Base-by-base conservation (phyloP, 1,140 invertebrate species). In the Diabrotica virgifera region DNA sequence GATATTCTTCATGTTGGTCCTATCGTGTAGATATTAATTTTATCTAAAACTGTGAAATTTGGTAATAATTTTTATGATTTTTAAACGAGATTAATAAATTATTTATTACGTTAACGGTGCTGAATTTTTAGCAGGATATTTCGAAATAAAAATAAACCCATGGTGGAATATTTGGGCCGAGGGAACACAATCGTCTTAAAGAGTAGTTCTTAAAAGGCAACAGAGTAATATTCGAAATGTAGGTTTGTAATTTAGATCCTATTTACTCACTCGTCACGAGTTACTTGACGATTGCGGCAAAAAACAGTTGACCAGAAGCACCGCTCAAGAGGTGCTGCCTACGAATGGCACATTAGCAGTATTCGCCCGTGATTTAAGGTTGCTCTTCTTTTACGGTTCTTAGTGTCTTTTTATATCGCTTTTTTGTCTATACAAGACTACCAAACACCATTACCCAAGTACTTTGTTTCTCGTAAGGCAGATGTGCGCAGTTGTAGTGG, bases 221-320 rank as follows among this genome's bases (percentile, higher is more conserved):
- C 59, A 58, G 46, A 57, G 65, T 67, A 67, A 70, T 70, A 69
- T 70, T 64, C 68, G 68, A 67, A 70, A 70, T 70, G 68, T 70
- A 70, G 68, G 68, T 67, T 67, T 67, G 65, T 64, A 64, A 67
- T 70, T 70, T 70, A 70, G 65, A 58, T 70, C 52, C 68, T 62
- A 70, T 70, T 70, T 70, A 64, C 52, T 70, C 52, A 62, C 68
- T 56, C 68, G 59, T 70, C 68, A 70, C 68, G 68, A 66, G 64
- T 46, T 63, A 63, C 56, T 53, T 46, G 50, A 13, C 61, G 59
- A 65, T 68, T 68, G 53, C 59, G 36, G 58, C 64, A 65, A 69
- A 69, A 69, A 69, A 62, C 60, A 36, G 51, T 46, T 37, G 52
- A 55, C 53, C 57, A 38, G 60, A 62, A 40, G 62, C 62, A 64